Conservation (phyloP, 2,797 vertebrate genomes). For the Sebastes aleutianus region DNA sequence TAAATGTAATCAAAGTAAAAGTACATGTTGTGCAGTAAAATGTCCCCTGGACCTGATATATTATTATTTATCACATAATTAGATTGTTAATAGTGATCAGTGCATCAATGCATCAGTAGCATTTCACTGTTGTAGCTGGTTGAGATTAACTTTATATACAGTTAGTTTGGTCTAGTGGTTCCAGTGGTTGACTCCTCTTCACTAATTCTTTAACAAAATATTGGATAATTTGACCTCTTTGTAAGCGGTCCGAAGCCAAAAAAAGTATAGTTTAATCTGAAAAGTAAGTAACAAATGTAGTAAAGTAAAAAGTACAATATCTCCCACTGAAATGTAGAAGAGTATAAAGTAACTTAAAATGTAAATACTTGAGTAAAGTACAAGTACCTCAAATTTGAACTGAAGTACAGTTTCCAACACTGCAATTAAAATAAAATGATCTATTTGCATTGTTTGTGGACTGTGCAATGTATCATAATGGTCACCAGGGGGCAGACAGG, state of each 20-base stretch:
- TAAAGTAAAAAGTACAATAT: background rate
- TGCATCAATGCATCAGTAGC: background rate
- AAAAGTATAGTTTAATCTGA: background rate
- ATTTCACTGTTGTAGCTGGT: background rate
- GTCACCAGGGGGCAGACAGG: slow-evolving; percentile 39
- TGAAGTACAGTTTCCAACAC: background rate
- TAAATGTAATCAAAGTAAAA: background rate
- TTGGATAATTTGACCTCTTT: background rate
- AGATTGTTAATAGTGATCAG: background rate
- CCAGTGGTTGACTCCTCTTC: background rate
- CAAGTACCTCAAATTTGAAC: background rate
- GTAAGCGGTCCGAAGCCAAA: background rate
- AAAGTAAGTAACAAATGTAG: background rate
- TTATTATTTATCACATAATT: background rate
- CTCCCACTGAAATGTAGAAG: background rate
- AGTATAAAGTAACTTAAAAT: background rate
- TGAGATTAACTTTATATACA: background rate
- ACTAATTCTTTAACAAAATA: background rate
- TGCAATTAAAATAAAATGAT: background rate
- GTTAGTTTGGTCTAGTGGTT: background rate
- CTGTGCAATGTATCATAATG: background rate
- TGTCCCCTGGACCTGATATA: background rate
- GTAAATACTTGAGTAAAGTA: background rate
- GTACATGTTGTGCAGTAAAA: background rate
- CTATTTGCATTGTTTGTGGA: background rate